Evolutionary conservation across 2,797 vertebrate species (phyloP).

Genomic region (Platalea minor): DNA sequence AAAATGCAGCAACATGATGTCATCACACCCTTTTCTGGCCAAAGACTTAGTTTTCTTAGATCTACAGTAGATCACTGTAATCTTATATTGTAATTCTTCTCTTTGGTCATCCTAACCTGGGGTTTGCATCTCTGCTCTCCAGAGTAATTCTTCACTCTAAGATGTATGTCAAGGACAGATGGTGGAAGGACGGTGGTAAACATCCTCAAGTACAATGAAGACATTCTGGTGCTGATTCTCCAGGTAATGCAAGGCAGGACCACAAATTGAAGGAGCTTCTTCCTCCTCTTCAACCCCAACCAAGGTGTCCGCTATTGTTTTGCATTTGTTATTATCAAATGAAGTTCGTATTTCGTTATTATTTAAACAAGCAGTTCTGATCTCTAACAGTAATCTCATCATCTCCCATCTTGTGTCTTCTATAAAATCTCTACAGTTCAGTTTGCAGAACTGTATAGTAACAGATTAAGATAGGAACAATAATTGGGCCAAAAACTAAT

Average conservation of each 20-base stretch:
- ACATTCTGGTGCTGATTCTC: not conserved
- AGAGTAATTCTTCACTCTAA: not conserved
- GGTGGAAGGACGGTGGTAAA: not conserved
- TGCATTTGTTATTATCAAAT: not conserved
- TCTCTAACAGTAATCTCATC: not conserved
- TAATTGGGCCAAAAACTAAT: not conserved
- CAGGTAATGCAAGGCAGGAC: not conserved
- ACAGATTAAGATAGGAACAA: not conserved
- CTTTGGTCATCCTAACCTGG: not conserved
- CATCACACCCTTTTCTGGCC: not conserved
- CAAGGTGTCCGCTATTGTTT: not conserved
- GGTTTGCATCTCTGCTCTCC: not conserved
- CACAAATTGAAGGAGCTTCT: not conserved
- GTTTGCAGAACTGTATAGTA: not conserved
- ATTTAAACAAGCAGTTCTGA: not conserved
- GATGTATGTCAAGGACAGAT: not conserved
- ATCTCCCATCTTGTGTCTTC: not conserved
- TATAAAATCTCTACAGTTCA: not conserved
- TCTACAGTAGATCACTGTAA: not conserved
- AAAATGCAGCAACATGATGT: not conserved
- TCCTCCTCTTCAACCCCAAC: not conserved
- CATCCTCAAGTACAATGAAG: not conserved
- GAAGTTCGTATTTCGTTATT: not conserved
- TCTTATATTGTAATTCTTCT: not conserved
- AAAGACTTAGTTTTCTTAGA: not conserved